Evolutionary conservation across 2,113 vertebrate genomes (phyloP).

Genomic region (Suricata suricatta): DNA sequence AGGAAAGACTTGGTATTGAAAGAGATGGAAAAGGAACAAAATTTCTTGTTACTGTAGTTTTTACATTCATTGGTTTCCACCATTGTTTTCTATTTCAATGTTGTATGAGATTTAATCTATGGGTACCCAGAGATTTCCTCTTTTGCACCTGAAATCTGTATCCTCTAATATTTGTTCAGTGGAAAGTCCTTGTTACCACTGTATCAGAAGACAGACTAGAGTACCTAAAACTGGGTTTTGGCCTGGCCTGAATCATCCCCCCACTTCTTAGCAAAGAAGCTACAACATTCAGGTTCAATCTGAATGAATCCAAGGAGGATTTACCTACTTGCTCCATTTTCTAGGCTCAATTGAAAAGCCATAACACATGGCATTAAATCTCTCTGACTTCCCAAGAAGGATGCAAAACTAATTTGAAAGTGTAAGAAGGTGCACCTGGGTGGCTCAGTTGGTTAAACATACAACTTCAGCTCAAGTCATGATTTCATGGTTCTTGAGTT

Average conservation of each 20-base stretch:
- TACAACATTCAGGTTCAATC: background rate
- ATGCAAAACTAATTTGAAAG: background rate
- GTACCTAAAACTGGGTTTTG: background rate
- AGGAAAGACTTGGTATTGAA: conserved; percentile 1
- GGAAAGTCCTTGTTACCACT: background rate
- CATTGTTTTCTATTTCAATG: background rate
- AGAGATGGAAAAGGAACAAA: background rate
- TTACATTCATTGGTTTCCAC: background rate
- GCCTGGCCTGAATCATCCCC: background rate
- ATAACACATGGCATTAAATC: background rate
- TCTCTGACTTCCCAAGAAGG: background rate
- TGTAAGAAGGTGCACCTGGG: background rate
- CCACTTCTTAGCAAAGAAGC: background rate
- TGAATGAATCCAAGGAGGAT: background rate
- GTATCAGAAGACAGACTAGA: background rate
- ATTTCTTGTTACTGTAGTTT: background rate
- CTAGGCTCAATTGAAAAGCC: background rate
- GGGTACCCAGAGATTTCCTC: background rate
- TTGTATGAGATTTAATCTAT: background rate
- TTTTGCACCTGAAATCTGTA: rapidly evolving
- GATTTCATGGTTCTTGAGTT: too few relatives aligned
- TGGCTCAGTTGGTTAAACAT: too few relatives aligned
- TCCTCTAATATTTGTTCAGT: background rate
- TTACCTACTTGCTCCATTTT: background rate
- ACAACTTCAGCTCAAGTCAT: too few relatives aligned